phyloP scores from a whole-genome alignment of 2,113 vertebrate genomes.

The Alectura lathami region DNA sequence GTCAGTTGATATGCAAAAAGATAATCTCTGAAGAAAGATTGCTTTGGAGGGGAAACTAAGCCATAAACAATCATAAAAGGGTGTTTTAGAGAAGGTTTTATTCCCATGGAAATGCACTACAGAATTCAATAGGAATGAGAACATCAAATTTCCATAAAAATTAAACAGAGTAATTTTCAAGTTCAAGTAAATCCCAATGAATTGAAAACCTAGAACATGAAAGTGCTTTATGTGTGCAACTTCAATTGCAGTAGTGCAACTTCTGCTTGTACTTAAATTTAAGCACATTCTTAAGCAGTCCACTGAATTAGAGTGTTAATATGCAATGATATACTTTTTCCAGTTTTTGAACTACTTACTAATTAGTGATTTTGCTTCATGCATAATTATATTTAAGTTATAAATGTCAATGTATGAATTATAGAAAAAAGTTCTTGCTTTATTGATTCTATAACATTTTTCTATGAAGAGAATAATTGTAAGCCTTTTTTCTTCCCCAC shows the following conservation, averaged over 20 bases:
- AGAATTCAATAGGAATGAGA: background rate
- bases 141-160: background rate
- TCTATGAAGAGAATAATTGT: background rate
- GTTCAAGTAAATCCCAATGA: background rate
- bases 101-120: background rate
- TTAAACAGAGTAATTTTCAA: background rate
- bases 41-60: background rate
- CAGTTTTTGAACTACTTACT: background rate
- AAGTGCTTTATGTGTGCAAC: rapidly evolving
- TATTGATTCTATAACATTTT: background rate
- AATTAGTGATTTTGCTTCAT: background rate
- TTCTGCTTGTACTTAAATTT: background rate
- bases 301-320: background rate
- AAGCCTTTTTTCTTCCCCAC: background rate
- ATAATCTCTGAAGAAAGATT: background rate
- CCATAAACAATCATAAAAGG: background rate
- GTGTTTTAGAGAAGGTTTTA: background rate
- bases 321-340: background rate
- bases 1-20: background rate
- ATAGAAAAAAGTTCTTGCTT: background rate
- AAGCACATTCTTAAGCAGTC: background rate
- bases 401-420: background rate
- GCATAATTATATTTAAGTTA: background rate
- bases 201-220: background rate
- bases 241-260: background rate